Base-by-base conservation (phyloP, 53 echinoderm and acorn worm genomes). In the Apostichopus leukothele region DNA sequence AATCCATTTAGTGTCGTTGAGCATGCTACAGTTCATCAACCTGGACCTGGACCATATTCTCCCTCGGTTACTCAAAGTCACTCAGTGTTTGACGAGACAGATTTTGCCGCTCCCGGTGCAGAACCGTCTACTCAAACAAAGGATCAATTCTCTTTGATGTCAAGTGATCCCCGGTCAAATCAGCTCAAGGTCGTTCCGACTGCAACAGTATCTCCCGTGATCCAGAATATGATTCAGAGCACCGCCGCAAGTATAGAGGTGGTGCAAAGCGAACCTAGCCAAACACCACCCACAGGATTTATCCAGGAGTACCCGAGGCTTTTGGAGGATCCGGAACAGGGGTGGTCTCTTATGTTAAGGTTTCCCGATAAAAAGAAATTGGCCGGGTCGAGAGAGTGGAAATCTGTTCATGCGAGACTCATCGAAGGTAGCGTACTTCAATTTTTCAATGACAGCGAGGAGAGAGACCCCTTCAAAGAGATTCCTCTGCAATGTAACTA, bases 321-420 rank as follows among this genome's bases (percentile, higher is more conserved):
- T 13, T 50, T 85, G 3, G 61, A 67, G n/a, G 93, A 97, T 67
- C 92, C 91, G 4, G 78, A 86, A 11, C 74, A 89, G 76, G 97
- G 97, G 50, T 97, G 97, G 97, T 61, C 91, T 63, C 92, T 97
- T 12, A 92, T 93, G 95, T 80, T 97, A 21, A 83, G 97, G 20
- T 91, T 83, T 86, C 97, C 97, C 0, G 97, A 95, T 79, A 97
- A 93, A 87, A 97, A 97, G 87, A 95, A 89, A 73, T 68, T 97
- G 5, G 93, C 95, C 71, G 95, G 97, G 5, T 94, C 97, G 5
- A 89, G 97, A 54, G 92, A 89, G 20, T 97, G 97, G 97, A 93
- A 92, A 75, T 90, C 94, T 16, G 95, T 97, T 25, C 93, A 87
- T 75, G 89, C 94, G 21, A 92, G 91, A 75, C 91, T 97, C 7